phyloP scores from a whole-genome alignment of 2,888 invertebrate species.

The Sminthurides aquaticus region DNA sequence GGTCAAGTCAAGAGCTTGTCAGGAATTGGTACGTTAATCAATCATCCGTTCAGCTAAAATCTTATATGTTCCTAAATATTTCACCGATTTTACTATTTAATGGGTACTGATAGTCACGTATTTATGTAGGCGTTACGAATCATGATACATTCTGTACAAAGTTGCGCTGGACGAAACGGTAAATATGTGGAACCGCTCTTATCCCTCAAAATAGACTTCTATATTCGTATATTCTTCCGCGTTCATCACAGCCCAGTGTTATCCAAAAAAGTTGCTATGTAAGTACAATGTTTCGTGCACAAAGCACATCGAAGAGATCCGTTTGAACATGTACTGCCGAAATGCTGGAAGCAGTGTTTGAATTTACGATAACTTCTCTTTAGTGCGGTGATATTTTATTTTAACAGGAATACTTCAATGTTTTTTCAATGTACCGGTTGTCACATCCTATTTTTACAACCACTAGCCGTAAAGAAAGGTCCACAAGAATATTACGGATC shows the following conservation, averaged over 20 bases:
- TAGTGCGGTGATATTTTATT: not conserved
- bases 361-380: too few relatives aligned
- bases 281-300: too few relatives aligned
- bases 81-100: not conserved
- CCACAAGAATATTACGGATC: conserved; percentile 61
- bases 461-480: conserved; percentile 58
- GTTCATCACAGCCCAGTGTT: conserved; percentile 69
- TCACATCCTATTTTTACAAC: conserved; percentile 68
- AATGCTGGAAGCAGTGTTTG: too few relatives aligned
- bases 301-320: too few relatives aligned
- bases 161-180: conserved; percentile 86
- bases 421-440: conserved; percentile 88
- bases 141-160: conserved; percentile 78
- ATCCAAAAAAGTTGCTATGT: conserved; percentile 81
- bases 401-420: conserved; percentile 70
- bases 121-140: conserved; percentile 75
- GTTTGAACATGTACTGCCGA: too few relatives aligned
- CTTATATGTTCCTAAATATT: not conserved
- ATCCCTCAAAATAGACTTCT: conserved; percentile 91
- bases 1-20: conserved; percentile 75
- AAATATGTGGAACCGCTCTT: conserved; percentile 84
- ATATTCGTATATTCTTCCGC: conserved; percentile 85
- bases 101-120: too few relatives aligned
- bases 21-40: conserved; percentile 90
- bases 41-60: not conserved